Evolutionary conservation across 2,797 vertebrate genomes (phyloP), one percentile per base, ranked within the genome.

Genomic region (Aldrovandia affinis): DNA sequence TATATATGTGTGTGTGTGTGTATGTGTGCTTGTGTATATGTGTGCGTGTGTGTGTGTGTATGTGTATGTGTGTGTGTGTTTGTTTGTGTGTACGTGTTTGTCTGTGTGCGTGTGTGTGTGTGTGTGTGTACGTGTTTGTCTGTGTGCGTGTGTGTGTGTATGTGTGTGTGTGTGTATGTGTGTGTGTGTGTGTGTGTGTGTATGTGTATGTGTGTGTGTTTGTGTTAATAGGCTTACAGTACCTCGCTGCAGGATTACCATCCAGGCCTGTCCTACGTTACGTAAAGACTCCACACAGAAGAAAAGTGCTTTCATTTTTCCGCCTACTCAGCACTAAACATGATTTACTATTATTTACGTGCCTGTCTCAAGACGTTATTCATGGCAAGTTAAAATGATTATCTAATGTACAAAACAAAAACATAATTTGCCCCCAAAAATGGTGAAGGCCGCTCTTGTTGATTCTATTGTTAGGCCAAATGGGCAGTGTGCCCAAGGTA

Each of bases 201-300:
- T 9, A 65, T 57, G 59, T 82, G 87, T 86, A 78, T 68, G n/a
- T 39, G 25, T 70, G 81, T 87, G 73, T 9, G 73, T 57, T 55
- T 82, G 87, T 86, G 80, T 68, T 83, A 65, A 65, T 65, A 65
- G 61, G 61, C 61, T 63, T 63, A 30, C 8, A 30, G 61, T n/a
- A 63, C 61, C 61, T 63, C 61, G 28, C 61, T 28, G 61, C 20
- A 28, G 57, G 47, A 83, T 83, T 83, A 28, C 36, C 78, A 80
- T 42, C 44, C 70, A 61, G 33, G 28, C 52, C n/a, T 85, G 20
- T 70, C 50, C 15, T 9, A 59, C 63, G 80, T 81, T 36, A 83
- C 52, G 88, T 92, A 89, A 91, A 92, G 91, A 92, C 91, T 87
- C 85, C 85, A 86, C 83, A 83, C n/a, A 82, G 87, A 87, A 88